A percentile compares a stretch with the other conserved stretches of the same genome.
Evolutionary conservation across 2,113 vertebrate species (phyloP).

Genomic region (Capreolus pygargus): DNA sequence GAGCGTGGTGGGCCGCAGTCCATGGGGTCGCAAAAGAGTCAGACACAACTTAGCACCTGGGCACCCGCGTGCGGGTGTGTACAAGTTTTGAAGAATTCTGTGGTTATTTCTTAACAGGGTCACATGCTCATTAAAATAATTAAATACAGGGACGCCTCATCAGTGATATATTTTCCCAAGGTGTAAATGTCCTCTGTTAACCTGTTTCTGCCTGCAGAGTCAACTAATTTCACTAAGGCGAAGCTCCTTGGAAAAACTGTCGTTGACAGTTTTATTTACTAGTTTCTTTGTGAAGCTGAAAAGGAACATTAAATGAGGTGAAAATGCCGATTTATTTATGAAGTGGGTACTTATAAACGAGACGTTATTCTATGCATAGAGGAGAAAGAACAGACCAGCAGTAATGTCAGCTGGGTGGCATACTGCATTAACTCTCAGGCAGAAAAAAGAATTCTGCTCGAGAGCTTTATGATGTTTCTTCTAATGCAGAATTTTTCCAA

Average conservation of each 20-base stretch:
- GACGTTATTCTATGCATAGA: conserved; percentile 83
- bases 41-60: not conserved
- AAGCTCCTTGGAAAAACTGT: conserved; percentile 74
- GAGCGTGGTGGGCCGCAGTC: not conserved
- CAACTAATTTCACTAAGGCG: not conserved
- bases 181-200: not conserved
- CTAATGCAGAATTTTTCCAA: conserved; percentile 78
- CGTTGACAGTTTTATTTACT: conserved; percentile 88
- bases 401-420: conserved; percentile 73
- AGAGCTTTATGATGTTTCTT: conserved; percentile 82
- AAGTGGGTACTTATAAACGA: conserved; percentile 81
- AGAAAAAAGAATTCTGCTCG: conserved; percentile 77
- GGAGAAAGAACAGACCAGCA: conserved; percentile 60
- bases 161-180: not conserved
- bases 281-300: conserved; percentile 89
- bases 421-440: conserved; percentile 68
- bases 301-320: conserved; percentile 79
- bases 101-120: not conserved
- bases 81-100: not conserved
- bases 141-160: not conserved
- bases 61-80: not conserved
- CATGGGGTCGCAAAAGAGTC: not conserved
- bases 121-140: not conserved
- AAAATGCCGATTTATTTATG: conserved; percentile 88
- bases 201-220: not conserved